A percentile compares a stretch with the other conserved stretches of the same genome.
These are phyloP conservation scores for Piscicola geometra DNA, from an alignment of 2,888 invertebrate genomes.

Conservation along the genomic window DNA sequence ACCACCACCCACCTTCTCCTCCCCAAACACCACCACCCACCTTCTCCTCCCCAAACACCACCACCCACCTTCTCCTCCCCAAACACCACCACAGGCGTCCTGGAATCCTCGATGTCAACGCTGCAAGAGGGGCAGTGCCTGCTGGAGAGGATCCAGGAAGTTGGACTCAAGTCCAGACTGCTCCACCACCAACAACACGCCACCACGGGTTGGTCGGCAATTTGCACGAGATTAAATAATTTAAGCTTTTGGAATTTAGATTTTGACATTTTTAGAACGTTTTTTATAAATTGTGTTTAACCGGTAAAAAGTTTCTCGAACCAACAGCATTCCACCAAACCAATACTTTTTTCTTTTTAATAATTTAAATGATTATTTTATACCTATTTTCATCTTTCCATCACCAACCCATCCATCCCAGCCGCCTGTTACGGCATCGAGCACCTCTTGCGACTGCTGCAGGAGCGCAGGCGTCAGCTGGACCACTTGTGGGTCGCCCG, in stretches of 20 bases:
- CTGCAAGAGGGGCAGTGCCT: slow-evolving; percentile 73
- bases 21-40: no score
- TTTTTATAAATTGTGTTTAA: no score
- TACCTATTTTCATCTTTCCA: no score
- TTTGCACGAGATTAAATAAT: no score
- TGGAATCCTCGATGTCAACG: slow-evolving; percentile 74
- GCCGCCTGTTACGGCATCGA: slow-evolving; percentile 59
- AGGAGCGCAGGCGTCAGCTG: slow-evolving; percentile 57
- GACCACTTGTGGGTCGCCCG: slow-evolving; percentile 65
- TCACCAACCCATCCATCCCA: slow-evolving; percentile 57
- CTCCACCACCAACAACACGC: slow-evolving; percentile 40
- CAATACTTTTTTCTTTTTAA: no score
- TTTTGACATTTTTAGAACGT: no score
- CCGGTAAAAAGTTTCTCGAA: no score
- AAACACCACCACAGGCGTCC: slow-evolving; percentile 62
- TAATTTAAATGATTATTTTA: no score
- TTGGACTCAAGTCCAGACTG: slow-evolving; percentile 70
- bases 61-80: background rate
- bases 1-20: no score
- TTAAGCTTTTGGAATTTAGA: no score
- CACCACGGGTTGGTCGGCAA: background rate
- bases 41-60: background rate
- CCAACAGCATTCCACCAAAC: no score
- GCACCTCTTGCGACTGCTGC: slow-evolving; percentile 60
- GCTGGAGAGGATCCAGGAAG: slow-evolving; percentile 69